Evolutionary conservation across 2,797 vertebrate species (phyloP), one percentile per base, ranked within the genome.

Genomic region (Tokudaia muenninki): DNA sequence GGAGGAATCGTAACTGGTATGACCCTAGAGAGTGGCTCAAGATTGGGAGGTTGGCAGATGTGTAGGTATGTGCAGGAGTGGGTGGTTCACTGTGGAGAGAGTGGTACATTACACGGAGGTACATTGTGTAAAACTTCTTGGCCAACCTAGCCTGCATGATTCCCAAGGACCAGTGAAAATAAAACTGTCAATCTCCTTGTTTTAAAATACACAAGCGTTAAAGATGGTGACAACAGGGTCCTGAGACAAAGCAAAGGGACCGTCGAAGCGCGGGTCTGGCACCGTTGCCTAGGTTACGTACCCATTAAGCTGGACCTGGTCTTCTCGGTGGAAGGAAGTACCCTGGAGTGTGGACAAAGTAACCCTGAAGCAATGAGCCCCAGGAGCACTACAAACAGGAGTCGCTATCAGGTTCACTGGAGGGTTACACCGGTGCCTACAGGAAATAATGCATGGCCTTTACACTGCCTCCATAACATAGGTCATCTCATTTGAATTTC

Each of bases 191-290:
- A 55, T 50, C 41, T 26, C 59, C 31, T 67, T 47, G 50, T 63
- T 74, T 61, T 83, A 79, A 90, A 78, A 22, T 41, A 70, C 29
- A 24, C 63, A 94, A 47, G 75, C n/a, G 82, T 78, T 61, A 82
- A 90, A 67, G 94, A n/a, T 44, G 22, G 59, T 24, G 11, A 7
- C 34, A 75, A 41, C 72, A 84, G 29, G 47, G 19, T 41, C 13
- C 6, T 31, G 34, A 74, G 44, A 26, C n/a, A 75, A 75, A 59
- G 61, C 11, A 21, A 9, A n/a, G 16, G 65, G 34, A 11, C 41
- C 34, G 1, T 50, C 19, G 41, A 78, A 44, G 65, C 37, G n/a
- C 0, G 1, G 63, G 57, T 67, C 14, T 12, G 55, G 34, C 41
- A 31, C 9, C 11, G 55, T 7, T 3, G 3, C 70, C 26, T 37